These are phyloP conservation scores for Salpingus planirostris DNA, from an alignment of 2,888 invertebrate genomes.

Conservation along the genomic window DNA sequence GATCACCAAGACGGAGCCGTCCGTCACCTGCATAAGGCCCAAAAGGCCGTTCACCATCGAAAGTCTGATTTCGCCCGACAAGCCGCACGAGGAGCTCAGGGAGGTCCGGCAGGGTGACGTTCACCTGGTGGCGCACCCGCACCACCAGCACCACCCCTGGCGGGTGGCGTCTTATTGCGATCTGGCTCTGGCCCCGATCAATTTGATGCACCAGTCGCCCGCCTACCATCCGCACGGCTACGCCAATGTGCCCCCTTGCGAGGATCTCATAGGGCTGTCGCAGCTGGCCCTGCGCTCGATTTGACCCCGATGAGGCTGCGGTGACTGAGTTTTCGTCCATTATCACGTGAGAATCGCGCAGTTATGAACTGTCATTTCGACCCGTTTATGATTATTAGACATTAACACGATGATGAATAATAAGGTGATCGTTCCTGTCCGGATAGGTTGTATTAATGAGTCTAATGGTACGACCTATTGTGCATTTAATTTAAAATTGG, in stretches of 20 bases:
- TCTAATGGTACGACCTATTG: no score
- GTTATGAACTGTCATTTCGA: no score
- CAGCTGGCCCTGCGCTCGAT: slow-evolving; percentile 32
- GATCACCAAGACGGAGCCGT: slow-evolving; percentile 11
- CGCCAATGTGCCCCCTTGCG: slow-evolving; percentile 23
- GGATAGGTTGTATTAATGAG: no score
- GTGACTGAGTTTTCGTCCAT: slow-evolving; percentile 2
- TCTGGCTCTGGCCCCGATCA: slow-evolving; percentile 30
- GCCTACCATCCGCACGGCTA: slow-evolving; percentile 31
- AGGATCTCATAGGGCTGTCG: slow-evolving; percentile 35
- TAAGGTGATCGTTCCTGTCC: slow-evolving; percentile 13
- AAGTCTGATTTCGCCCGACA: slow-evolving; percentile 73
- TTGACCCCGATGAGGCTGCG: slow-evolving; percentile 16
- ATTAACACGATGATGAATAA: neutral
- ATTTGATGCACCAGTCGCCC: slow-evolving; percentile 29
- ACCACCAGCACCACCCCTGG: slow-evolving; percentile 34
- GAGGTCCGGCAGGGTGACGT: slow-evolving; percentile 44
- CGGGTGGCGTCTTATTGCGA: slow-evolving; percentile 32
- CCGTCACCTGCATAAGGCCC: slow-evolving; percentile 31
- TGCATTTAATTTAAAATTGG: no score
- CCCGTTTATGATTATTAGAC: no score
- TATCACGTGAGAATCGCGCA: no score
- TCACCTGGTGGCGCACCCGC: slow-evolving; percentile 29
- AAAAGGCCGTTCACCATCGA: slow-evolving; percentile 76
- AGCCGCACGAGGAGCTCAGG: slow-evolving; percentile 45